Percentiles rank a stretch among this genome's conserved stretches.
Conservation (phyloP, 1,140 invertebrate species). For the Pseudachorutes palmiensis region DNA sequence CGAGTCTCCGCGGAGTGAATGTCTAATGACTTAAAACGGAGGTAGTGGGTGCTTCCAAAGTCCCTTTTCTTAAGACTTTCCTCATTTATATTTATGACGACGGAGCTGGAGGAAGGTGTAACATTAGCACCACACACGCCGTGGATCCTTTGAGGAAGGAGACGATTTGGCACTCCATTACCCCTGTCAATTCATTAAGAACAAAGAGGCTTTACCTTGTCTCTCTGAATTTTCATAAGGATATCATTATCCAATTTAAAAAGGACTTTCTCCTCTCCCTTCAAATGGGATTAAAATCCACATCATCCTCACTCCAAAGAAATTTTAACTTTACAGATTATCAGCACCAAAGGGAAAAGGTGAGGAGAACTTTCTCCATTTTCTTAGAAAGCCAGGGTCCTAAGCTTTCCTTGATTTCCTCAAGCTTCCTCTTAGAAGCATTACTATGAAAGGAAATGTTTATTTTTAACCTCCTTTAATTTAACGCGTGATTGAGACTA, state of each 20-base stretch:
- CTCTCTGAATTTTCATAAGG: constrained; percentile 5
- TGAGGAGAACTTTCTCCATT: no score
- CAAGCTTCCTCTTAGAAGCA: no score
- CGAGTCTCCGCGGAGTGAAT: background rate
- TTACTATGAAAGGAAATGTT: no score
- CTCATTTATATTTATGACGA: constrained; percentile 12
- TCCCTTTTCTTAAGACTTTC: background rate
- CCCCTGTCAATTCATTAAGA: constrained; percentile 9
- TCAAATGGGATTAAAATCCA: background rate
- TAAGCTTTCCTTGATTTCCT: no score
- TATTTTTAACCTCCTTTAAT: no score
- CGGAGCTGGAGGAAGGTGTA: background rate
- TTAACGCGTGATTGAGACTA: no score
- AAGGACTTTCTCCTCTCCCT: background rate
- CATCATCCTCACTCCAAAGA: no score
- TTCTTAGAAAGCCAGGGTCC: no score
- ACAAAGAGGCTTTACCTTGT: background rate
- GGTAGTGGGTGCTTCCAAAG: no score
- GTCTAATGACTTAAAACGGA: background rate
- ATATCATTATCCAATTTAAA: constrained; percentile 12
- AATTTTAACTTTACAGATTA: no score
- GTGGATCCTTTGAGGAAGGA: background rate
- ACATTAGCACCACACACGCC: background rate
- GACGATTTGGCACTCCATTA: constrained; percentile 8
- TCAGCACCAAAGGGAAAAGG: no score